Evolutionary conservation across 35 echinoderm and acorn worm genomes (phyloP), one percentile per base, ranked within the genome.

Genomic region (Ptychodera flava): DNA sequence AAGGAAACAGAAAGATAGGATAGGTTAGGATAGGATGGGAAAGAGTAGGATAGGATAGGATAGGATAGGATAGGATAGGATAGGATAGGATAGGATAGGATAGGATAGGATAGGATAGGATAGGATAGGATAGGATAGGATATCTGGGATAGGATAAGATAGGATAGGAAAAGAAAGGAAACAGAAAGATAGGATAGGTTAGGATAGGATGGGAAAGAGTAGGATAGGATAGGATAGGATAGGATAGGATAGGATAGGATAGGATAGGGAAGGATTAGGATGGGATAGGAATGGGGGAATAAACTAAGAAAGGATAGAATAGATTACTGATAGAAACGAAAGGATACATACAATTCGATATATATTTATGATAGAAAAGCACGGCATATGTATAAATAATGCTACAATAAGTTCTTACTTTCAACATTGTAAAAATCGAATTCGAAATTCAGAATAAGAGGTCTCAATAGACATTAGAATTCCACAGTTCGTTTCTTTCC

Each of bases 271-370:
- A 84, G 82, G 35, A 15, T 84, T 84, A 84, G 82, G 35, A 84
- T 84, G 38, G 82, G 35, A 84, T 84, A 34, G 82, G 35, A 84
- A n/a, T n/a, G n/a, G n/a, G n/a, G n/a, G n/a, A n/a, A n/a, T n/a
- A n/a, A n/a, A n/a, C n/a, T 84, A 84, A 36, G 35, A 84, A 35
- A 84, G 82, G 35, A 84, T 84, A 89, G 82, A 88, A 88, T 81
- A 93, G n/a, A n/a, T n/a, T n/a, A n/a, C n/a, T n/a, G n/a, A n/a
- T n/a, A n/a, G n/a, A n/a, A n/a, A n/a, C n/a, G n/a, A n/a, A n/a
- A n/a, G n/a, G n/a, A n/a, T n/a, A n/a, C n/a, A n/a, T n/a, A n/a
- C n/a, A n/a, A n/a, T n/a, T n/a, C n/a, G n/a, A n/a, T n/a, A n/a
- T n/a, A n/a, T n/a, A n/a, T n/a, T n/a, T n/a, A n/a, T n/a, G n/a